Percentiles rank a stretch among this genome's conserved stretches.
phyloP scores from a whole-genome alignment of 2,113 vertebrate genomes.

The Melanerpes formicivorus region DNA sequence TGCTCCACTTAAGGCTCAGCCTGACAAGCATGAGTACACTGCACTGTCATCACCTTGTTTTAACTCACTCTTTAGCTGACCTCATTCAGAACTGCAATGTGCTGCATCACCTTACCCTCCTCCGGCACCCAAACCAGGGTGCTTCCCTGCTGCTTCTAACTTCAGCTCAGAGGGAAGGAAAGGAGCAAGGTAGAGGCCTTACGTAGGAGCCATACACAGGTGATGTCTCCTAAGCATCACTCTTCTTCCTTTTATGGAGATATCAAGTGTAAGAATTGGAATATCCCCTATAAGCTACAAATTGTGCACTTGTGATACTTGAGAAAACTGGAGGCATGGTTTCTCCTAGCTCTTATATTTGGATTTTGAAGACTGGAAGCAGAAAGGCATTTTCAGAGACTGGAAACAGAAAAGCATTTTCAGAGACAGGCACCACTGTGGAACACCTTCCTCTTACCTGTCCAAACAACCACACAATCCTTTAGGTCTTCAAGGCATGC shows the following conservation, averaged over 20 bases:
- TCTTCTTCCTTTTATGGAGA: not conserved
- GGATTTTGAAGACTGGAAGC: not conserved
- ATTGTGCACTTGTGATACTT: not conserved
- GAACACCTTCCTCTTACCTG: not conserved
- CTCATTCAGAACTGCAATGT: not conserved
- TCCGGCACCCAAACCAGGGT: not conserved
- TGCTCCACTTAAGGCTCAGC: not conserved
- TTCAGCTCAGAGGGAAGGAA: not conserved
- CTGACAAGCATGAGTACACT: not conserved
- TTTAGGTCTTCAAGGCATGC: not conserved
- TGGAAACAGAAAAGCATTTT: not conserved
- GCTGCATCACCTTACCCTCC: not conserved
- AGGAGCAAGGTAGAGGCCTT: not conserved
- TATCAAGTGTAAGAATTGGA: not conserved
- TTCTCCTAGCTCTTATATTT: not conserved
- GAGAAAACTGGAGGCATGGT: accelerated
- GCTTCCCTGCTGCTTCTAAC: not conserved
- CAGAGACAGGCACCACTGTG: not conserved
- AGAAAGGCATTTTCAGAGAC: not conserved
- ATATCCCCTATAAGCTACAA: not conserved
- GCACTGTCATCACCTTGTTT: not conserved
- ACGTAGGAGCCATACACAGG: not conserved
- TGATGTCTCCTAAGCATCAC: not conserved
- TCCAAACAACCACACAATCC: not conserved
- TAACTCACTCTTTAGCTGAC: not conserved